Evolutionary conservation across 2,797 vertebrate genomes (phyloP), one percentile per base, ranked within the genome.

Genomic region (Myiotriccus ornatus): DNA sequence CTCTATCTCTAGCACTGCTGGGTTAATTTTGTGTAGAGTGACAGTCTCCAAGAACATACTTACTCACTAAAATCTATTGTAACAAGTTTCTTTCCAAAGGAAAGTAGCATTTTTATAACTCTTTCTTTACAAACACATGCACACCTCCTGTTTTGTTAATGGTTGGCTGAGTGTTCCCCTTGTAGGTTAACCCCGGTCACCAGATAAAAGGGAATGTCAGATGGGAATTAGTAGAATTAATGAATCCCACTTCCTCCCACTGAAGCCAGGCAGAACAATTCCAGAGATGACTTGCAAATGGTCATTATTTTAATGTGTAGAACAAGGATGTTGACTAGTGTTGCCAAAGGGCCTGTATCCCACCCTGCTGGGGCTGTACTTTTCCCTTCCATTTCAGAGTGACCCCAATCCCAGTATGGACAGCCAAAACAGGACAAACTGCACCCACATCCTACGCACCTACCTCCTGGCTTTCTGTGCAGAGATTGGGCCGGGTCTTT

Each of bases 131-230:
- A 68, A 90, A 87, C 9, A 56, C 39, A 59, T 57, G 35, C 67
- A 47, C 47, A 47, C 21, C 39, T 65, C 39, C 49, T 67, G 62
- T 96, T 96, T 74, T 86, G 47, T 75, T 88, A 69, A 52, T 67
- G 25, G 22, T 63, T 75, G 69, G 16, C 47, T 71, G 80, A 32
- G 41, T 71, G 34, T 50, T 87, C 41, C 37, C 50, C 34, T 64
- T 87, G 49, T 67, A 64, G 9, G 15, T 67, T 91, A 83, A 96
- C 92, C 74, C 89, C 20, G 49, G 90, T 73, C 82, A 81, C 68
- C 71, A 95, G 87, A 97, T 93, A 93, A 97, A 97, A 96, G 84
- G 63, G 44, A 91, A 67, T 39, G 13, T 90, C 78, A 84, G 39
- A 89, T 6, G 7, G n/a, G 53, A 90, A 86, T 90, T 82, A 79